Conservation (phyloP, 92 coral and sea anemone species). For the Hydrozoanthus gracilis region DNA sequence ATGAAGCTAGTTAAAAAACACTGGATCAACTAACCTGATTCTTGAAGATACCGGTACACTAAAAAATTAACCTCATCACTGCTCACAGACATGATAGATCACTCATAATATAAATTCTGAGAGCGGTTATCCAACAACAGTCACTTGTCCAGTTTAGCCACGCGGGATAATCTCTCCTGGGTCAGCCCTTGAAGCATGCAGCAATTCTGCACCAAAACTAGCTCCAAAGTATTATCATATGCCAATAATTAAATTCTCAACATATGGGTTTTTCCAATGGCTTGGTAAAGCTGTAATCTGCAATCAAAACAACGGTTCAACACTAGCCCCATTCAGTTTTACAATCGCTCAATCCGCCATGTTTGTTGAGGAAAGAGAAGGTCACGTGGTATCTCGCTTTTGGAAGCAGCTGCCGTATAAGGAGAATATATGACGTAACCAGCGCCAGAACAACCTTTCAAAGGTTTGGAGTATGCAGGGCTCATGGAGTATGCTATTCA, state of each 20-base stretch:
- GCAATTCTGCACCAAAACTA: slow-evolving; percentile 6
- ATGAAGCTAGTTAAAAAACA: background rate
- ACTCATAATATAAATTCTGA: slow-evolving; percentile 63
- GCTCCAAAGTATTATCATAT: slow-evolving; percentile 10
- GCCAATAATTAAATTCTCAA: background rate
- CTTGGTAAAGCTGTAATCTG: slow-evolving; percentile 6
- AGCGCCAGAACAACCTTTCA: background rate
- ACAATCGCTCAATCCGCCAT: slow-evolving; percentile 77
- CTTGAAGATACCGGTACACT: slow-evolving; percentile 98
- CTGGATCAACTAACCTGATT: slow-evolving; percentile 80
- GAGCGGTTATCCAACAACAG: slow-evolving; percentile 36
- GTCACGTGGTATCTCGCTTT: slow-evolving; percentile 73
- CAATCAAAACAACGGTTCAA: slow-evolving; percentile 11
- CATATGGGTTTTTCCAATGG: background rate
- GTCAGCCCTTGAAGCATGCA: slow-evolving; percentile 34
- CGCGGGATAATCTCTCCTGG: slow-evolving; percentile 63
- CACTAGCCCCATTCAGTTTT: slow-evolving; percentile 33
- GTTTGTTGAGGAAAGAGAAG: slow-evolving; percentile 72
- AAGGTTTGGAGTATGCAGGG: too few species aligned
- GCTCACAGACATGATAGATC: slow-evolving; percentile 91
- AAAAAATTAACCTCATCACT: slow-evolving; percentile 99
- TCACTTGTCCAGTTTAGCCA: slow-evolving; percentile 27
- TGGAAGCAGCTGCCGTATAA: slow-evolving; percentile 44
- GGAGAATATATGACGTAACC: slow-evolving; percentile 28
- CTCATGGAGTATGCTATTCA: too few species aligned